phyloP scores from a whole-genome alignment of 2,113 vertebrate species.

The Polyodon spathula region DNA sequence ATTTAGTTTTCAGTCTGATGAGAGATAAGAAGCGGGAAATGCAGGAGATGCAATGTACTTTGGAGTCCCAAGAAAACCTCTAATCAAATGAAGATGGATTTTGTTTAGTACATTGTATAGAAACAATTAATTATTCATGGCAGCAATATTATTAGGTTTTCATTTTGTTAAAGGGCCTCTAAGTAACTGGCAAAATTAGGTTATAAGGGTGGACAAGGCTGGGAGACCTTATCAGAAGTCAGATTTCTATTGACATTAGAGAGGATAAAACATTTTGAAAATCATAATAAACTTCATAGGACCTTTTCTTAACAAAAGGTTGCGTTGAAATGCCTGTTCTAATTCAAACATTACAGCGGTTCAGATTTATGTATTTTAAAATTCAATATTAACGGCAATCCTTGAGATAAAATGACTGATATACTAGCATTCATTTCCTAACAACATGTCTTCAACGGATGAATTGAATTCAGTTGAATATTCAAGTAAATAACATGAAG shows the following conservation, averaged over 20 bases:
- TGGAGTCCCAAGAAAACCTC: conserved; percentile 68
- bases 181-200: conserved; percentile 80
- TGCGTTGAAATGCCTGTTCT: conserved; percentile 25
- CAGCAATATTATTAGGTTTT: conserved; percentile 80
- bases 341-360: neutral
- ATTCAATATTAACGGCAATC: no score
- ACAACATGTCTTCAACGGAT: no score
- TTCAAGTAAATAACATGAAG: no score
- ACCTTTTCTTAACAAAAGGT: conserved; percentile 38
- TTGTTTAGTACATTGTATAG: conserved; percentile 71
- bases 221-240: conserved; percentile 60
- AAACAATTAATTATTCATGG: conserved; percentile 98
- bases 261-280: conserved; percentile 47
- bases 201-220: conserved; percentile 64
- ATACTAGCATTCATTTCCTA: no score
- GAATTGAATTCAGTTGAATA: no score
- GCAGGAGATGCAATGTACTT: conserved; percentile 63
- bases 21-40: conserved; percentile 20
- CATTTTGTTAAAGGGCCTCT: conserved; percentile 77
- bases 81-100: conserved; percentile 97
- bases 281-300: conserved; percentile 52
- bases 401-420: no score
- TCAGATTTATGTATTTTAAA: no score
- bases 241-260: conserved; percentile 31
- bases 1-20: neutral